Base-by-base conservation (phyloP, 2,797 vertebrate genomes). In the Lepus oiostolus region DNA sequence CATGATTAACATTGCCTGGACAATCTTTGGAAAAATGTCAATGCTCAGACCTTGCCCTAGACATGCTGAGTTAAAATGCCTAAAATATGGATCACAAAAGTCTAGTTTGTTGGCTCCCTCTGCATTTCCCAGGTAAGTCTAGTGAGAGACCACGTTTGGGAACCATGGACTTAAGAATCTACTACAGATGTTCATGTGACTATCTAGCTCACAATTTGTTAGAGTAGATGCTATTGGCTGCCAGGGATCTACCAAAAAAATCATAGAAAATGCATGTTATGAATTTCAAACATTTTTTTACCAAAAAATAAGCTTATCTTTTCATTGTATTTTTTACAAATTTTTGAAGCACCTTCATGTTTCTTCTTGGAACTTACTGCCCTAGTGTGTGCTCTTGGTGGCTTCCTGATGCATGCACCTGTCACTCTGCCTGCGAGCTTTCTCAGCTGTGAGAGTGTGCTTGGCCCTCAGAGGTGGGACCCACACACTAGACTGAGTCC, bases 21-120 rank as follows among this genome's bases (percentile, higher is more conserved):
- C 35, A 96, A 50, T 24, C n/a, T 94, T 74, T 54, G 42, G 32
- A 74, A 94, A 91, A 96, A 89, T 85, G 81, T 85, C 80, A 95
- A 38, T 86, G 86, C 52, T 71, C n/a, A 85, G 70, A 95, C 28
- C 24, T 93, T 85, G 42, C 60, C 68, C 92, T 91, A 91, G 88
- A 95, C 68, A 82, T 76, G 35, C 22, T 89, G 58, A 91, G 96
- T 95, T 84, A 93, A 92, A 96, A 94, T 90, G 91, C 88, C 58
- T 92, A 22, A 94, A 90, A 85, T 80, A 80, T 47, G 30, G 88
- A n/a, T 92, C 54, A 84, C 84, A 63, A n/a, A 90, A 63, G 50
- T 88, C 47, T 60, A 67, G 71, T 14, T 70, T 35, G 67, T 63
- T 68, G 42, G 42, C 42, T 47, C 42, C 42, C 82, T 85, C 92